Percentiles rank a stretch among this genome's conserved stretches.
phyloP scores from a whole-genome alignment of 2,888 invertebrate species.

The Busseola fusca region DNA sequence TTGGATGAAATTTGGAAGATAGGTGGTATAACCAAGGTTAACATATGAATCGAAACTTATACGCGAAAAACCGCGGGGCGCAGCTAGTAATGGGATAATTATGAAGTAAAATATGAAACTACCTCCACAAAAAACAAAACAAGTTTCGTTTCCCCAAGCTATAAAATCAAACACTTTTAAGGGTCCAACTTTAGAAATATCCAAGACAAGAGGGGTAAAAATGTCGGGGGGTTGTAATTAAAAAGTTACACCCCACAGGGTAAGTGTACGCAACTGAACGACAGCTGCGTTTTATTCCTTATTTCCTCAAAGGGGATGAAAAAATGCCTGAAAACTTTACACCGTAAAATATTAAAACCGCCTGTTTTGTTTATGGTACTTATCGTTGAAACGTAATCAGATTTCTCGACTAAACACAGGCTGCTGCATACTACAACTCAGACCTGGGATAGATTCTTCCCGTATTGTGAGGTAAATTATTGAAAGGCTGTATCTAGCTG shows the following conservation, averaged over 20 bases:
- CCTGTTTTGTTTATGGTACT: slow-evolving; percentile 55
- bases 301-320: slow-evolving; percentile 55
- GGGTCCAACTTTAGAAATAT: slow-evolving; percentile 52
- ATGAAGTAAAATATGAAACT: not conserved
- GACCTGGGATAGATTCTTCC: not conserved
- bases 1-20: too few species aligned
- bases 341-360: slow-evolving; percentile 54
- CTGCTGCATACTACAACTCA: slow-evolving; percentile 45
- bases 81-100: not conserved
- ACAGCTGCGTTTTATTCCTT: slow-evolving; percentile 63
- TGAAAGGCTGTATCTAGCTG: too few species aligned
- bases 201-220: slow-evolving; percentile 58
- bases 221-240: slow-evolving; percentile 57
- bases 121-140: slow-evolving; percentile 12
- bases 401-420: slow-evolving; percentile 37
- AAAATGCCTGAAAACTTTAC: slow-evolving; percentile 57
- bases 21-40: too few species aligned
- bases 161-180: slow-evolving; percentile 60
- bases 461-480: slow-evolving; percentile 5
- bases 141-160: slow-evolving; percentile 27
- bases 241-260: slow-evolving; percentile 63
- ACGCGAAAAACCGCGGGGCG: too few species aligned
- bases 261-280: slow-evolving; percentile 60
- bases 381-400: slow-evolving; percentile 51
- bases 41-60: too few species aligned